Evolutionary conservation across 2,113 vertebrate species (phyloP).

Genomic region (Amia ocellicauda): DNA sequence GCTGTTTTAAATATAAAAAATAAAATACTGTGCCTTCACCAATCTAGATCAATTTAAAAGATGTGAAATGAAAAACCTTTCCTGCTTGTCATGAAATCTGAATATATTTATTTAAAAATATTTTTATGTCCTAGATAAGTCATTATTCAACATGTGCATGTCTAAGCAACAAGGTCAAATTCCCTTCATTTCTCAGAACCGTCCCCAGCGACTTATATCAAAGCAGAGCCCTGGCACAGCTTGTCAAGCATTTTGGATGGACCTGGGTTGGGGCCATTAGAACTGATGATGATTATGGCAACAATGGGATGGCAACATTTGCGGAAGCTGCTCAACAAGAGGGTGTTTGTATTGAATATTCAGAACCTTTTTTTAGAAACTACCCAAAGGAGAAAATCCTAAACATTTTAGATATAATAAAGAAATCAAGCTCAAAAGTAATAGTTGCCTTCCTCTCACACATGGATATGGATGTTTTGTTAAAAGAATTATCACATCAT

Average conservation of each 20-base stretch:
- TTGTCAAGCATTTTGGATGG: too few species aligned
- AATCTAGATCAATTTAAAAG: too few species aligned
- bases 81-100: too few species aligned
- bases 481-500: constrained; percentile 43
- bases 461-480: constrained; percentile 47
- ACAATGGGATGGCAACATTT: constrained; percentile 38
- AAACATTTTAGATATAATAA: constrained; percentile 50
- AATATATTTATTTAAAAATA: too few species aligned
- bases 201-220: constrained; percentile 22
- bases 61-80: too few species aligned
- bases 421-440: constrained; percentile 53
- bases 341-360: constrained; percentile 50
- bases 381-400: constrained; percentile 46
- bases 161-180: constrained; percentile 58
- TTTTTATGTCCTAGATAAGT: constrained; percentile 61
- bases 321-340: constrained; percentile 37
- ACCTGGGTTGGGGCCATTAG: background rate
- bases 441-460: constrained; percentile 54
- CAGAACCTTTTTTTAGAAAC: constrained; percentile 52
- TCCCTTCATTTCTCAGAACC: constrained; percentile 23
- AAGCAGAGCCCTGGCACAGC: background rate
- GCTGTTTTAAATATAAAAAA: constrained; percentile 16
- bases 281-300: constrained; percentile 31
- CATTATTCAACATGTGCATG: constrained; percentile 61
- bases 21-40: too few species aligned